These are phyloP conservation scores for Carassius gibelio DNA, from an alignment of 2,113 vertebrate genomes.

Conservation along the genomic window DNA sequence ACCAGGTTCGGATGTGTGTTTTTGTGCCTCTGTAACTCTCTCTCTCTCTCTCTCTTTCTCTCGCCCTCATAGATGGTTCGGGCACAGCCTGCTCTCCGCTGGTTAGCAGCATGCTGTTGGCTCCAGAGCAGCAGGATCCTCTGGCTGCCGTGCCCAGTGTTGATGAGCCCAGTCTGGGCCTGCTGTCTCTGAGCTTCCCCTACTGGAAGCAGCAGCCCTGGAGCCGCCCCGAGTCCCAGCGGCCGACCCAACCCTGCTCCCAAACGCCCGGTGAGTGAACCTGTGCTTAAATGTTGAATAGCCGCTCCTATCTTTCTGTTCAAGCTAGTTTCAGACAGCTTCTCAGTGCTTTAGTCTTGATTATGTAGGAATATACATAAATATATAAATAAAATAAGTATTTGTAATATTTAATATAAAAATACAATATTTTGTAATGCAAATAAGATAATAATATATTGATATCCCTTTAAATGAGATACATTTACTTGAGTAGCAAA, in stretches of 20 bases:
- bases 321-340: not conserved
- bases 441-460: not conserved
- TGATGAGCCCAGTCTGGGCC: conserved; percentile 93
- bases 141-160: conserved; percentile 84
- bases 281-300: not conserved
- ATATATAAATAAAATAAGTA: not conserved
- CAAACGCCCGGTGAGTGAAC: conserved; percentile 83
- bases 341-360: not conserved
- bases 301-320: not conserved
- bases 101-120: conserved; percentile 48
- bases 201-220: conserved; percentile 91
- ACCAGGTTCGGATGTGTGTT: conserved; percentile 68
- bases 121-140: conserved; percentile 87
- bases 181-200: conserved; percentile 90
- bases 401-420: not conserved
- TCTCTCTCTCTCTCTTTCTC: not conserved
- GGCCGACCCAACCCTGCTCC: conserved; percentile 72
- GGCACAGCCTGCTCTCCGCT: conserved; percentile 84
- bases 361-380: not conserved
- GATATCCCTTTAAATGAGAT: not conserved
- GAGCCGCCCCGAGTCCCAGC: conserved; percentile 89
- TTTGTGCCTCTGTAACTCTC: conserved; percentile 3
- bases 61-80: conserved; percentile 73
- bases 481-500: not conserved
- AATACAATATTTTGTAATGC: not conserved